phyloP scores from a whole-genome alignment of 2,797 vertebrate genomes.

The Lagodon rhomboides region DNA sequence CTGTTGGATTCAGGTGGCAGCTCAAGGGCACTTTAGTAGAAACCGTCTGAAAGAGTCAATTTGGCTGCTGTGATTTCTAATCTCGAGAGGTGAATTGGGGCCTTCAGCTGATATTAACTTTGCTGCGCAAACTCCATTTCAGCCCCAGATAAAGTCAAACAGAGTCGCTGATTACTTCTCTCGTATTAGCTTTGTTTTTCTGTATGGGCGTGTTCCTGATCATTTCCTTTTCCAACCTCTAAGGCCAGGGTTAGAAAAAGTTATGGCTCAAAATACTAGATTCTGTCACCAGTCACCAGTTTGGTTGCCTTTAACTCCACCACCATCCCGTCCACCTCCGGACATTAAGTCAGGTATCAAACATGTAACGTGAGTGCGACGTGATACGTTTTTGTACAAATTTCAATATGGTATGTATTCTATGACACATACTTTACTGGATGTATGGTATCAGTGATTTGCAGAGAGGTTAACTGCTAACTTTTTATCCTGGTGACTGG shows the following conservation, averaged over 20 bases:
- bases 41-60: not conserved
- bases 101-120: not conserved
- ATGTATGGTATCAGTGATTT: too few species aligned
- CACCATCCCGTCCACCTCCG: too few species aligned
- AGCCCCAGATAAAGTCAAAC: constrained; percentile 20
- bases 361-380: too few species aligned
- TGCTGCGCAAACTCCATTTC: constrained; percentile 8
- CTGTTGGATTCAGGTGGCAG: not conserved
- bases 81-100: not conserved
- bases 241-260: not conserved
- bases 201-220: not conserved
- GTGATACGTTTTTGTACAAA: too few species aligned
- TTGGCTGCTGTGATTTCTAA: not conserved
- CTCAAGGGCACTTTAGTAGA: not conserved
- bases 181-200: constrained; percentile 3
- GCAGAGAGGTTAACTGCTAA: too few species aligned
- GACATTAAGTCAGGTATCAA: too few species aligned
- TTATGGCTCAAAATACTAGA: too few species aligned
- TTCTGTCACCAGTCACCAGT: too few species aligned
- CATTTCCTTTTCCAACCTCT: not conserved
- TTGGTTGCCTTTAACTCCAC: too few species aligned
- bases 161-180: not conserved
- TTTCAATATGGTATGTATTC: too few species aligned
- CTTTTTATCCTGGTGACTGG: too few species aligned
- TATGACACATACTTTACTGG: too few species aligned